Percentiles rank a stretch among this genome's conserved stretches.
Conservation (phyloP, 2,113 vertebrate genomes). For the Anser brachyrhynchus region DNA sequence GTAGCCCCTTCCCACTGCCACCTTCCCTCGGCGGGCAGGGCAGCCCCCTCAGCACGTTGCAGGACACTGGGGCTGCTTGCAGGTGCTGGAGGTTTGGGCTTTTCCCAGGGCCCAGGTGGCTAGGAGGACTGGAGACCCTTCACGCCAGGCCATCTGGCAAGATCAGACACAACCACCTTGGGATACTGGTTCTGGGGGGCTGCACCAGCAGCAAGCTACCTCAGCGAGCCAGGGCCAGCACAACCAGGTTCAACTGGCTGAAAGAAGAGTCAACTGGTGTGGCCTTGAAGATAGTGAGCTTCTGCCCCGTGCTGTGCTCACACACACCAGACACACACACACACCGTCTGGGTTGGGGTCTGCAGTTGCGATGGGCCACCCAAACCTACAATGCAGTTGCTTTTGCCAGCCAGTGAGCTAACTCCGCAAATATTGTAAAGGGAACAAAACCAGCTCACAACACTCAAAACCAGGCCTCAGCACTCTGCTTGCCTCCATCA, state of each 20-base stretch:
- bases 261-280: neutral
- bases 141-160: neutral
- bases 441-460: neutral
- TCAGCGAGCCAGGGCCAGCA: neutral
- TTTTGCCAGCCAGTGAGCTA: neutral
- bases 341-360: neutral
- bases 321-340: too few relatives aligned
- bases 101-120: neutral
- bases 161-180: too few relatives aligned
- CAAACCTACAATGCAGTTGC: neutral
- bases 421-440: neutral
- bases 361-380: neutral
- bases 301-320: neutral
- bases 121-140: neutral
- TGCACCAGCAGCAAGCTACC: neutral
- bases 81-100: neutral
- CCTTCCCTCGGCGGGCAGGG: neutral
- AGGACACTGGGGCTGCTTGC: accelerated
- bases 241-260: neutral
- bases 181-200: too few relatives aligned
- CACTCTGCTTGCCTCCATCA: neutral
- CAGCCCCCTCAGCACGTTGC: accelerated
- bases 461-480: neutral
- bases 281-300: neutral
- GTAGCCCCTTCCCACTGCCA: neutral